Evolutionary conservation across 2,113 vertebrate species (phyloP).

Genomic region (Azemiops feae): DNA sequence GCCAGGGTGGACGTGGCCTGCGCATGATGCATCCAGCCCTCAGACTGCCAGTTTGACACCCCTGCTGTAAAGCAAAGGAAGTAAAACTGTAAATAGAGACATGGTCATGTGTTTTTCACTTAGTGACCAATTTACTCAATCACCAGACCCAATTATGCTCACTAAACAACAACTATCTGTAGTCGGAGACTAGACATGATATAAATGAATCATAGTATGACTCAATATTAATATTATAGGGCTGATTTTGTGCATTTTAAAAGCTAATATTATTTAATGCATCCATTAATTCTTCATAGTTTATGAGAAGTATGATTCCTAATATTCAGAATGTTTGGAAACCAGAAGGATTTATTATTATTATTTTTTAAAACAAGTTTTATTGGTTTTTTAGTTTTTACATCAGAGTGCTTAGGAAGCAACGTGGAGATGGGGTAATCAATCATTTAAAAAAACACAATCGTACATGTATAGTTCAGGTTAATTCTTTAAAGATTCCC

Average conservation of each 20-base stretch:
- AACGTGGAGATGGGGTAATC: too few relatives aligned
- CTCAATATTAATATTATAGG: neutral
- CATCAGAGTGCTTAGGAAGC: too few relatives aligned
- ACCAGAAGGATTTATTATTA: neutral
- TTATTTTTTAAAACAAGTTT: too few relatives aligned
- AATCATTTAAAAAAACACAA: too few relatives aligned
- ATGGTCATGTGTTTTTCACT: neutral
- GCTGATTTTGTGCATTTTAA: neutral
- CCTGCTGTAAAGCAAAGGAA: neutral
- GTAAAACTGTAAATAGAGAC: neutral
- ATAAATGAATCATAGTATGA: neutral
- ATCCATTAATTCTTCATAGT: neutral
- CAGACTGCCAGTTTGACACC: too few relatives aligned
- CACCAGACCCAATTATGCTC: neutral
- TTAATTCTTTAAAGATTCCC: too few relatives aligned
- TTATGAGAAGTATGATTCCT: neutral
- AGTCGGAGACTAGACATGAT: neutral
- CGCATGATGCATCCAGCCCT: too few relatives aligned
- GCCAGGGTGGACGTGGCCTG: too few relatives aligned
- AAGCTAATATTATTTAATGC: neutral
- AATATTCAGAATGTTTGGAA: neutral
- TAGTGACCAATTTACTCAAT: neutral
- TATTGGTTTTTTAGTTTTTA: too few relatives aligned
- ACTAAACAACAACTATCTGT: neutral
- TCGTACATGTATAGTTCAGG: too few relatives aligned